Evolutionary conservation across 1,140 invertebrate genomes (phyloP).

Genomic region (Microplitis demolitor): DNA sequence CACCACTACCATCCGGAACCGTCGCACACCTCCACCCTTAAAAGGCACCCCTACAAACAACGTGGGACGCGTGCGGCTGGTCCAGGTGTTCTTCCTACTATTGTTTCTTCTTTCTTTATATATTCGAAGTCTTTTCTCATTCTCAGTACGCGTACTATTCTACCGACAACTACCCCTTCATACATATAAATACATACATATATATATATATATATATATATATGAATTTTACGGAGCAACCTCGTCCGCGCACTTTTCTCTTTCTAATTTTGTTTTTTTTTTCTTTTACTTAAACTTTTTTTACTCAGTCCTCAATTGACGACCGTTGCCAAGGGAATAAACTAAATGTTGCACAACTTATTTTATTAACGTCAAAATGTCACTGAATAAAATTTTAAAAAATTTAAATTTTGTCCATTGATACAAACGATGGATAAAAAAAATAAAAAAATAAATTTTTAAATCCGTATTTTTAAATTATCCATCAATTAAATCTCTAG

Average conservation of each 20-base stretch:
- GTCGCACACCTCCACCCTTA: neutral
- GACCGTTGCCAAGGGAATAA: neutral
- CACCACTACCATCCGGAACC: neutral
- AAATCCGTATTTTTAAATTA: neutral
- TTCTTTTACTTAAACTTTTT: neutral
- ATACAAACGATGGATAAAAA: no score
- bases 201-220: no score
- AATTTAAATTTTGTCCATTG: no score
- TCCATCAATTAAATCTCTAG: no score
- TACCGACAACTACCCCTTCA: neutral
- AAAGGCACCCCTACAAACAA: slow-evolving; percentile 20
- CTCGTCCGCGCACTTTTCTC: slow-evolving; percentile 9
- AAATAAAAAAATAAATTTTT: no score
- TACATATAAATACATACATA: neutral
- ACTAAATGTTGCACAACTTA: neutral
- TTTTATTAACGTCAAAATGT: neutral
- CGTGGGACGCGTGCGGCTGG: slow-evolving; percentile 28
- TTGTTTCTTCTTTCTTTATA: slow-evolving; percentile 17
- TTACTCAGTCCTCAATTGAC: neutral
- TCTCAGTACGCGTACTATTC: neutral
- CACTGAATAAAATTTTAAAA: neutral
- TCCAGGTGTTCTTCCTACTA: slow-evolving; percentile 25
- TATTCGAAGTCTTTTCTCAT: neutral
- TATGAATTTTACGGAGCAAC: neutral
- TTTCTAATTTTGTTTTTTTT: neutral